Evolutionary conservation across 2,888 invertebrate species (phyloP), one percentile per base, ranked within the genome.

Genomic region (Latrodectus elegans): DNA sequence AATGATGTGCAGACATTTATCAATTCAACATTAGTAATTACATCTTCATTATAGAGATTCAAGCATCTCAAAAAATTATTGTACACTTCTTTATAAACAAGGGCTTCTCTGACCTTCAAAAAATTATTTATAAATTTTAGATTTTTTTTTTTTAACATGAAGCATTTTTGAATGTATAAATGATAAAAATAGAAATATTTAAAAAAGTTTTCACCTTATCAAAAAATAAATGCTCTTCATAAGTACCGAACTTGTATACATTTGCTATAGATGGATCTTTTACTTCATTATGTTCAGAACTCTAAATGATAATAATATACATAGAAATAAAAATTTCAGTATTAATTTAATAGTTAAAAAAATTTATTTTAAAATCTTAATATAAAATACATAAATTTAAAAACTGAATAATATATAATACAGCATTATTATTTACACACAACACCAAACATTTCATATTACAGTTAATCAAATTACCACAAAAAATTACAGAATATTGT

Each of bases 31-130:
- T 97, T 95, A 0, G 98, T 97, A 65, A 99, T 95, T 80, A 99
- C 95, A 93, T 98, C 98, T 92, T 97, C 96, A 91, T 97, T 99
- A 93, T 96, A 99, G 26, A 99, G 94, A 6, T 96, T 95, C 89
- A 99, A 93, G 92, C 98, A 98, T 89, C 98, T 95, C 72, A 99
- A 93, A 91, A 99, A 99, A 93, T 99, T 99, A 90, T 98, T 97
- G 91, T 99, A 99, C 0, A 97, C 97, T 90, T 97, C 97, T 89
- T 95, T 96, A 89, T 95, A 95, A 51, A 65, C 51, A n/a, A 82
- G 22, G 17, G 82, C 82, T 38, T 17, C 52, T 70, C 75, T 78
- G 4, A 88, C 70, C 87, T 88, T 26, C 3, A 26, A 73, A 11
- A 26, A 53, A 51, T 70, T 9, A 52, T 49, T 15, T 15, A 17